Base-by-base conservation (phyloP, 2,797 vertebrate genomes). In the Microchirus variegatus region DNA sequence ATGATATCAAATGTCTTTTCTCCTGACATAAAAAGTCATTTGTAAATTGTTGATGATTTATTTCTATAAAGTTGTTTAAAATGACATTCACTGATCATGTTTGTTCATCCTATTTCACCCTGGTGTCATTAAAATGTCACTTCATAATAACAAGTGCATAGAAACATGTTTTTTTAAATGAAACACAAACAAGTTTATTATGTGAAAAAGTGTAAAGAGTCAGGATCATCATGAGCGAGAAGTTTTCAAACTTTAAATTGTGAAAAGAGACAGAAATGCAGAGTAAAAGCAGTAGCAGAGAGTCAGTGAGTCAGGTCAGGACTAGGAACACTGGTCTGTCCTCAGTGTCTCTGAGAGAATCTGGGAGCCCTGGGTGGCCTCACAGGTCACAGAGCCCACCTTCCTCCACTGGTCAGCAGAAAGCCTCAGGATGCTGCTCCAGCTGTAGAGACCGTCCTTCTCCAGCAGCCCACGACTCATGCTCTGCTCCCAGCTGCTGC, bases 361-460 rank as follows among this genome's bases (percentile, higher is more conserved):
- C 50, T 54, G 45, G 45, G 51, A 60, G 43, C 63, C 63, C 54
- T 40, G 54, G 22, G 10, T 4, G 37, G 57, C 65, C 51, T 36
- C 45, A 36, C 65, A 68, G 57, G 44, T 68, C 57, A 68, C 56
- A 17, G 57, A 53, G 38, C 14, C 11, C 10, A 46, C 49, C 50
- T 59, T 53, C n/a, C 10, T 18, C 55, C 55, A 47, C 42, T 37
- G 50, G 49, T 50, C 53, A 13, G 26, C 26, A 57, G 54, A 3
- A 17, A 55, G 52, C 52, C 47, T 80, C 78, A 67, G 78, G 59
- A 53, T 75, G 75, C 66, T 80, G 78, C 77, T 76, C 73, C 73
- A 80, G 77, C 68, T 80, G 73, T 80, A 76, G 46, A 2, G 58
- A 16, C 67, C 70, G 50, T 76, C 71, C 53, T 56, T 57, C 63